phyloP scores from a whole-genome alignment of 2,888 invertebrate genomes.

The Temnothorax rugatulus region DNA sequence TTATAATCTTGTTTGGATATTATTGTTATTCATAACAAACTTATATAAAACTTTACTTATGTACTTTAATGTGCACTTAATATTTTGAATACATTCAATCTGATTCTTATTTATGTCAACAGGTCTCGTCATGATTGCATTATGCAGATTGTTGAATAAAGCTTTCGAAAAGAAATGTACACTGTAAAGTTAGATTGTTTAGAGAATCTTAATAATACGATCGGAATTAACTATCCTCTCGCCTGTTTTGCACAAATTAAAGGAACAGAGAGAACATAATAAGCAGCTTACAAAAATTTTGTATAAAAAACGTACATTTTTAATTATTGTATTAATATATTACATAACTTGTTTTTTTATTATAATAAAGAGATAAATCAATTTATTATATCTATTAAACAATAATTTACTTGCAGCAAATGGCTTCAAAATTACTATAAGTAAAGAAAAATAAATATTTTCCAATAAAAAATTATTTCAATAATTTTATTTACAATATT shows the following conservation, averaged over 20 bases:
- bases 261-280: neutral
- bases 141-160: conserved; percentile 48
- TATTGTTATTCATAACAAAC: neutral
- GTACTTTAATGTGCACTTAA: neutral
- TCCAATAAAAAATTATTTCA: neutral
- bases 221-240: neutral
- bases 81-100: conserved; percentile 27
- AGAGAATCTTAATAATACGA: neutral
- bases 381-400: neutral
- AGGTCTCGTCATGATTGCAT: conserved; percentile 32
- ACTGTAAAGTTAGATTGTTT: conserved; percentile 6
- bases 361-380: neutral
- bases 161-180: neutral
- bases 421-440: neutral
- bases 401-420: neutral
- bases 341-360: neutral
- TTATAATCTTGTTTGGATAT: neutral
- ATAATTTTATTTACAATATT: conserved; percentile 4
- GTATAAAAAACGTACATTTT: neutral
- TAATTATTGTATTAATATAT: neutral
- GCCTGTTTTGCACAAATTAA: neutral
- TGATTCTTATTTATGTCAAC: conserved; percentile 51
- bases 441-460: neutral
- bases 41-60: conserved; percentile 53
- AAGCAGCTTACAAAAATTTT: neutral